phyloP scores from a whole-genome alignment of 2,888 invertebrate genomes.

The Euplagia quadripunctaria region DNA sequence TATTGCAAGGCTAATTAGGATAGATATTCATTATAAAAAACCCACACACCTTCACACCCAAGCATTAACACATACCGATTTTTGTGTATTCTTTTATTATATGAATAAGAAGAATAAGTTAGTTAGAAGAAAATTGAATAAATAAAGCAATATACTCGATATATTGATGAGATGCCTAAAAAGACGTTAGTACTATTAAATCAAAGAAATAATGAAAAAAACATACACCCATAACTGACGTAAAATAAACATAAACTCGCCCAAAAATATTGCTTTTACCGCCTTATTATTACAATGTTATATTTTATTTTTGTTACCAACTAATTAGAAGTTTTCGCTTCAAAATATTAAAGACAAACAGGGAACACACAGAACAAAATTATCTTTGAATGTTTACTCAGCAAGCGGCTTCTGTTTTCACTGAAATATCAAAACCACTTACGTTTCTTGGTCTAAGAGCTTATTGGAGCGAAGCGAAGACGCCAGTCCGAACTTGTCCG shows the following conservation, averaged over 20 bases:
- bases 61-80: no score
- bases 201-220: background rate
- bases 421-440: conserved; percentile 59
- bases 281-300: background rate
- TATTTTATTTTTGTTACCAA: conserved; percentile 2
- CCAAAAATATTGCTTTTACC: background rate
- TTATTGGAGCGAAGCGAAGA: conserved; percentile 93
- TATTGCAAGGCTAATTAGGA: no score
- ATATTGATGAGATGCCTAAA: no score
- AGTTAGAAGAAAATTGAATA: no score
- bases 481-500: conserved; percentile 94
- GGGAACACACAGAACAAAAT: conserved; percentile 14
- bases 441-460: conserved; percentile 92
- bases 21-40: no score
- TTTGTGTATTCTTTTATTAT: no score
- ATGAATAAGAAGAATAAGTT: no score
- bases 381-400: conserved; percentile 17
- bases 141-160: no score
- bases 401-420: conserved; percentile 20
- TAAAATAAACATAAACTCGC: background rate
- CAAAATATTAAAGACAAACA: conserved; percentile 15
- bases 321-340: conserved; percentile 7
- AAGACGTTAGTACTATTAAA: no score
- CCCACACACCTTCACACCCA: no score
- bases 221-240: background rate